These are phyloP conservation scores for Callosobruchus maculatus DNA, from an alignment of 2,888 invertebrate genomes.

Conservation along the genomic window DNA sequence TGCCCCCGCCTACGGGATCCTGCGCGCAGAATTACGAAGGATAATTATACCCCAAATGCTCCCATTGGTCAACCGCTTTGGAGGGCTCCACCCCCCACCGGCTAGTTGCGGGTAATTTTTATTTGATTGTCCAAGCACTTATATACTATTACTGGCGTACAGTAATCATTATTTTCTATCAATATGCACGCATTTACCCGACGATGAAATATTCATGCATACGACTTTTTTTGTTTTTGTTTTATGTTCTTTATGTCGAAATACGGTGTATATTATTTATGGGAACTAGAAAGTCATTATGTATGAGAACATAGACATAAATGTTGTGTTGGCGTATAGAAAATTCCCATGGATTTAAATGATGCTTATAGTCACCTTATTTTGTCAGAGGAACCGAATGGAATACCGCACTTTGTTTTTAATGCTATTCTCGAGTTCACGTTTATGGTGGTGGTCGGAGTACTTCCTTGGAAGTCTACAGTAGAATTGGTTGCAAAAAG, in stretches of 20 bases:
- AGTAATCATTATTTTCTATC: conserved; percentile 26
- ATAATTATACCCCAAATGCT: conserved; percentile 16
- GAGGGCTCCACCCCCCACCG: conserved; percentile 12
- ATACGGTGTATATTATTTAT: conserved; percentile 31
- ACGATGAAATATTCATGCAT: conserved; percentile 31
- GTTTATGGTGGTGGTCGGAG: no score
- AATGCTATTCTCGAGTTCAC: no score
- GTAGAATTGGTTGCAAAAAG: no score
- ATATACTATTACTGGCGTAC: conserved; percentile 12
- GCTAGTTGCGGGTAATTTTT: neutral
- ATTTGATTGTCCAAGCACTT: neutral
- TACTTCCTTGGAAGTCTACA: no score
- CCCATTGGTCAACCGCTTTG: conserved; percentile 27
- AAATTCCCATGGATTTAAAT: neutral
- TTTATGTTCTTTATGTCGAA: conserved; percentile 22
- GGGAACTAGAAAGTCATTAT: conserved; percentile 27
- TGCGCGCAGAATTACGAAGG: conserved; percentile 31
- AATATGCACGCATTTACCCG: conserved; percentile 27
- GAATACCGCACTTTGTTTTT: no score
- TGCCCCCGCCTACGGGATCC: conserved; percentile 36
- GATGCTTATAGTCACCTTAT: no score
- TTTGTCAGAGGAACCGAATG: no score
- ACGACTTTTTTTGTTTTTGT: conserved; percentile 22
- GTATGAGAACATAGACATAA: conserved; percentile 20
- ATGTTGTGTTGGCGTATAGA: conserved; percentile 13